Evolutionary conservation across 2,113 vertebrate genomes (phyloP), one percentile per base, ranked within the genome.

Genomic region (Rissa tridactyla): DNA sequence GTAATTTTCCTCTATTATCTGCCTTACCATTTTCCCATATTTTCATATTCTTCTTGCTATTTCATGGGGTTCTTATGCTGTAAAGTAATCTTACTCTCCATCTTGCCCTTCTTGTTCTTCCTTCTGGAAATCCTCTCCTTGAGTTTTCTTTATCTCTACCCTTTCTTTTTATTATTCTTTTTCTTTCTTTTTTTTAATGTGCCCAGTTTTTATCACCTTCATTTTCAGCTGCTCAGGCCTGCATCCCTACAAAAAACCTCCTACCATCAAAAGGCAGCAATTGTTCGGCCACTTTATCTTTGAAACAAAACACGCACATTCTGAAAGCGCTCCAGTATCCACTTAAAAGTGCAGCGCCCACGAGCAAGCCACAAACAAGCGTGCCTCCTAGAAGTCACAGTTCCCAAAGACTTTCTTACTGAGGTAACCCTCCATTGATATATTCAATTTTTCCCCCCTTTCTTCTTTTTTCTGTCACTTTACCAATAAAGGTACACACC

Each of bases 361-460:
- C 1, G 1, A 66, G 11, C 15, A 75, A 70, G n/a, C 2, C 25
- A 77, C 18, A 71, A 65, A 17, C 13, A 68, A 36, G 10, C 2
- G 0, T 30, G 4, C 23, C 6, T 60, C 11, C 17, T 55, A 6
- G 19, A 85, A 73, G 40, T 32, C 66, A n/a, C 14, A 13, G 11
- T 30, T 79, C 10, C 36, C 47, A 40, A 71, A 87, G 7, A n/a
- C 30, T 52, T 89, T 58, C 32, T 87, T 72, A 54, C 8, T 66
- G 14, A 40, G 10, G 34, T 61, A 69, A 7, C 6, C 19, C 3
- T 82, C 20, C 12, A 11, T 10, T 49, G 25, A 69, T 36, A 62
- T 5, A 17, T 15, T 32, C 11, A 15, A 1, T 13, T 27, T 57
- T 65, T 61, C 26, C 8, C 1, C 44, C 6, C 0, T n/a, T 11